phyloP scores from a whole-genome alignment of 2,888 invertebrate genomes.

The Spilarctia lutea region DNA sequence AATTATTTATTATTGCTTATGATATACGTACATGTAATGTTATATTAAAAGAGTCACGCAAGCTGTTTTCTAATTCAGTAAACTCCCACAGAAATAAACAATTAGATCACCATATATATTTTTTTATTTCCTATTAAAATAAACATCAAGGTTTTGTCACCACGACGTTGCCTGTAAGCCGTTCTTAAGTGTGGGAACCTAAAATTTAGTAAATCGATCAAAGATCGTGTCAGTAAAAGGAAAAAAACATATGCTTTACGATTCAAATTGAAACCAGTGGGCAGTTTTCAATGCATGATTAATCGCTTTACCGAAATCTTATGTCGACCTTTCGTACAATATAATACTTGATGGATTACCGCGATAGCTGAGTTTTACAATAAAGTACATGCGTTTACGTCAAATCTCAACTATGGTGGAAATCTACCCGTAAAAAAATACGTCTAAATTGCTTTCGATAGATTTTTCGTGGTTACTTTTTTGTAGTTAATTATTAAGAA shows the following conservation, averaged over 20 bases:
- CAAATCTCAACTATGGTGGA: no score
- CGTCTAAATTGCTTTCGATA: not conserved
- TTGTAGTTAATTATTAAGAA: not conserved
- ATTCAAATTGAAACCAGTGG: not conserved
- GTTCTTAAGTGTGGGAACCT: constrained; percentile 28
- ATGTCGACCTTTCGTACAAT: not conserved
- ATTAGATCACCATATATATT: no score
- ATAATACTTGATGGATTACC: not conserved
- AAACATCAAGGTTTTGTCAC: constrained; percentile 22
- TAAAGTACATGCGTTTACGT: not conserved
- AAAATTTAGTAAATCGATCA: not conserved
- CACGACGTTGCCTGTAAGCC: constrained; percentile 31
- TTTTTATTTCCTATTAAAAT: not conserved
- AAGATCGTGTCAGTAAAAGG: not conserved
- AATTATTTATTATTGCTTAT: no score
- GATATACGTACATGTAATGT: no score
- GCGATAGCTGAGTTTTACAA: not conserved
- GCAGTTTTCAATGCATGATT: not conserved
- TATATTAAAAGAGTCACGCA: no score
- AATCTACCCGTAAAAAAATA: not conserved
- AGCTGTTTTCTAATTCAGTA: no score
- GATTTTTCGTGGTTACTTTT: not conserved
- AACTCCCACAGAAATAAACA: not conserved
- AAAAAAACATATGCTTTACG: not conserved
- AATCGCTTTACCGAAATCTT: not conserved